phyloP scores from a whole-genome alignment of 2,888 invertebrate species.

The Tenthredo scrophulariae region DNA sequence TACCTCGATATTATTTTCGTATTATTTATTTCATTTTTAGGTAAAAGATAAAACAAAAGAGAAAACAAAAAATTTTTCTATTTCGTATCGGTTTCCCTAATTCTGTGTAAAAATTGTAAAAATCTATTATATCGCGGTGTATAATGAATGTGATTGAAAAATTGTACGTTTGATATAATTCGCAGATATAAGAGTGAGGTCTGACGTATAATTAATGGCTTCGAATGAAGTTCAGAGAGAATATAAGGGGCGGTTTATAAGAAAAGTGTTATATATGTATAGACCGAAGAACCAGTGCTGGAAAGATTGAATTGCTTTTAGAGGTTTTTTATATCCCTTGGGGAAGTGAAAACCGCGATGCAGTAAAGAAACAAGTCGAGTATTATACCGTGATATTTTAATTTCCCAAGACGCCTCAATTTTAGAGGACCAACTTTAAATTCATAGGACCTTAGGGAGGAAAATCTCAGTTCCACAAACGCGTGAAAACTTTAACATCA shows the following conservation, averaged over 20 bases:
- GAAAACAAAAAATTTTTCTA: too few relatives aligned
- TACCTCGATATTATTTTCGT: too few relatives aligned
- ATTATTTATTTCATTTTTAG: too few relatives aligned
- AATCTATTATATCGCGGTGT: too few relatives aligned
- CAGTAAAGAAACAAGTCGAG: not conserved
- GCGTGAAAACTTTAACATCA: not conserved
- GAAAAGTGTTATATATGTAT: not conserved
- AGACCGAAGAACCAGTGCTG: not conserved
- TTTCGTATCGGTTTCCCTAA: too few relatives aligned
- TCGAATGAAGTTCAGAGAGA: not conserved
- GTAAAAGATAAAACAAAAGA: too few relatives aligned
- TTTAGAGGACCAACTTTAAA: slow-evolving; percentile 46
- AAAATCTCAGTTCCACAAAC: slow-evolving; percentile 25
- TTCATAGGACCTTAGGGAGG: slow-evolving; percentile 41
- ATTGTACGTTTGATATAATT: too few relatives aligned
- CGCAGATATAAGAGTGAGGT: not conserved
- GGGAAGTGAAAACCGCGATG: slow-evolving; percentile 37
- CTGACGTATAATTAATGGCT: slow-evolving; percentile 31
- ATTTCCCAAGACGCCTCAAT: slow-evolving; percentile 51
- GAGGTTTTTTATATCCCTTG: slow-evolving; percentile 28
- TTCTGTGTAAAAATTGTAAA: too few relatives aligned
- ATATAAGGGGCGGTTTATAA: not conserved
- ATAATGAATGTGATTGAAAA: too few relatives aligned
- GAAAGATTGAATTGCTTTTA: slow-evolving; percentile 46
- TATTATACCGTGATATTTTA: slow-evolving; percentile 49